Evolutionary conservation across 2,113 vertebrate species (phyloP), one percentile per base, ranked within the genome.

Genomic region (Corythornis vintsioides): DNA sequence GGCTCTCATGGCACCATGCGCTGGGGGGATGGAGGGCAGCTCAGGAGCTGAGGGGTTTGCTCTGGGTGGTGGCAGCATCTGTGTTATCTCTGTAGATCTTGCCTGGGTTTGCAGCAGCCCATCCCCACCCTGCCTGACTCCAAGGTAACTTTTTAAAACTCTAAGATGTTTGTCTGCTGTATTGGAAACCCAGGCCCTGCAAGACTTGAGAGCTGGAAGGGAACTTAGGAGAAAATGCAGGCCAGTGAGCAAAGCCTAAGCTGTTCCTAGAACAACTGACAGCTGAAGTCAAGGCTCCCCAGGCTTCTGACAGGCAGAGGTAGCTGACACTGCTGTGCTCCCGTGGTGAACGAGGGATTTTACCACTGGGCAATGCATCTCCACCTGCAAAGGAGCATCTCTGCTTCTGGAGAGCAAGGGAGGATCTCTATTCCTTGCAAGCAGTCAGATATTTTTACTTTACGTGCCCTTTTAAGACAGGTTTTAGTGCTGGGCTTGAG

Each of bases 1-100:
- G 21, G 92, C 92, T 89, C 87, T 83, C 50, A 60, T 78, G 83
- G 86, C 91, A 90, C 88, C 76, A 18, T 13, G 8, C 72, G 78
- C 13, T 6, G 77, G 61, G 92, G 35, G 48, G 70, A 67, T 55
- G 43, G 74, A 81, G 63, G 42, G 79, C 8, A 4, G 67, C 60
- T 6, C 6, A 80, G 80, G 24, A 83, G 74, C 31, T 3, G 14
- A 79, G 82, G 59, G 77, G 16, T 79, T 83, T 80, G 48, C 42
- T 92, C 95, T 86, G 75, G 63, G 42, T 9, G 13, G 57, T 75
- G 81, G 77, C 81, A 89, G 48, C 55, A 56, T 56, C 81, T 90
- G 61, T 92, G 91, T 89, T 93, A 83, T 72, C 55, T 66, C 94
- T 76, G 81, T 50, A 1, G 28, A 40, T 72, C 50, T 89, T 91